These are phyloP conservation scores for Enhydra lutris DNA, from an alignment of 2,113 vertebrate genomes.

Conservation along the genomic window DNA sequence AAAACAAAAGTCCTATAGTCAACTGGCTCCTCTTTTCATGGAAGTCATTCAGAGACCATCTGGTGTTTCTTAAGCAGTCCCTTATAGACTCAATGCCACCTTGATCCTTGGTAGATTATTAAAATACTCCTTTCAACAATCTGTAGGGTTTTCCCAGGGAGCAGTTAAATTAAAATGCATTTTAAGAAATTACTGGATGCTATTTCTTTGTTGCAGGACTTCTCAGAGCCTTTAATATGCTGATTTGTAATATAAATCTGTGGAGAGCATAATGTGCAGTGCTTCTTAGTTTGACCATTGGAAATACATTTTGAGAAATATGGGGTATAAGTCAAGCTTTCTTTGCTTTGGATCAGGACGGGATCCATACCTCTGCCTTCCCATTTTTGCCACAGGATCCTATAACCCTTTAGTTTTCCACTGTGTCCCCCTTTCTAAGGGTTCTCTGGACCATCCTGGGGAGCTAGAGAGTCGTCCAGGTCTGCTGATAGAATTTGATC, in stretches of 20 bases:
- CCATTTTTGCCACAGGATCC: not conserved
- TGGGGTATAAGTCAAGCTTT: not conserved
- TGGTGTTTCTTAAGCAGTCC: not conserved
- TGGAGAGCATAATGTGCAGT: not conserved
- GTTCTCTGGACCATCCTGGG: not conserved
- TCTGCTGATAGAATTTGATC: not conserved
- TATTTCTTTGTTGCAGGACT: not conserved
- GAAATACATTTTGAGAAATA: not conserved
- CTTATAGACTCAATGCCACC: not conserved
- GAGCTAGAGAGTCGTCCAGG: not conserved
- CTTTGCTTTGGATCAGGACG: not conserved
- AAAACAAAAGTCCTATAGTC: not conserved
- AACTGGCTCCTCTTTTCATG: not conserved
- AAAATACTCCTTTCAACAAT: not conserved
- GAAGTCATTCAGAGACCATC: not conserved
- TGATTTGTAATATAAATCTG: not conserved
- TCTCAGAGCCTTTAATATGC: not conserved
- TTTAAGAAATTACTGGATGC: not conserved
- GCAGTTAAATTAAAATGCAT: not conserved
- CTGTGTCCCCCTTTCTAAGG: not conserved
- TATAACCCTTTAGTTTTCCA: not conserved
- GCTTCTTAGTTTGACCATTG: not conserved
- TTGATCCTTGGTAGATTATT: not conserved
- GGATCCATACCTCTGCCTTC: not conserved
- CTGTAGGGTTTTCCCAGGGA: not conserved